Percentiles rank a stretch among this genome's conserved stretches.
These are phyloP conservation scores for Sparus aurata DNA, from an alignment of 2,797 vertebrate genomes.

Conservation along the genomic window DNA sequence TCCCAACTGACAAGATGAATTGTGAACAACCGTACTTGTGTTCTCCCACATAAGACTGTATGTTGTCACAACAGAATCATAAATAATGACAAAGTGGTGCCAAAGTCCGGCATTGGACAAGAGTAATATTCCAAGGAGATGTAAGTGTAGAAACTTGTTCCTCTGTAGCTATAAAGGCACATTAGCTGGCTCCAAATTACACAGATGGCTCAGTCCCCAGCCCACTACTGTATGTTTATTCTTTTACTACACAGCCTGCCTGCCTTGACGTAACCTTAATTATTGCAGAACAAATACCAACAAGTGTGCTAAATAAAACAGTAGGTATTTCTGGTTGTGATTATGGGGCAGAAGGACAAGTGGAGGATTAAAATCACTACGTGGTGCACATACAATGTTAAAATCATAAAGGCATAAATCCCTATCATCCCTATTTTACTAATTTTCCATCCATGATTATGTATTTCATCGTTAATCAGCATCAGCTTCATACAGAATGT, in stretches of 20 bases:
- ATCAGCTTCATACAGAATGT: not conserved
- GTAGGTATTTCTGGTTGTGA: not conserved
- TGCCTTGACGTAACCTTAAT: not conserved
- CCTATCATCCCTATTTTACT: not conserved
- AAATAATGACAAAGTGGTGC: conserved; percentile 32
- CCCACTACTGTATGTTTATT: not conserved
- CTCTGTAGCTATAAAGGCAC: conserved; percentile 15
- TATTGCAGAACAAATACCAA: not conserved
- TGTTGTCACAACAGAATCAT: conserved; percentile 28
- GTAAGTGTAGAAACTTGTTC: conserved; percentile 26
- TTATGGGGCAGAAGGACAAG: conserved; percentile 9
- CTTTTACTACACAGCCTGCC: conserved; percentile 11
- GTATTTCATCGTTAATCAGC: conserved; percentile 14
- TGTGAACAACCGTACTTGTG: conserved; percentile 9
- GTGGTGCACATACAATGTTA: not conserved
- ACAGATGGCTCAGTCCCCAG: conserved; percentile 18
- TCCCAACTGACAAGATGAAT: conserved; percentile 6
- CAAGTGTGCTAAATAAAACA: not conserved
- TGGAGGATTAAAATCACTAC: conserved; percentile 14
- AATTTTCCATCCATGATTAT: not conserved
- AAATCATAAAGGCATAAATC: not conserved
- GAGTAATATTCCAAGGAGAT: conserved; percentile 20
- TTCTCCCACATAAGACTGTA: not conserved
- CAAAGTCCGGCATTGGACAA: conserved; percentile 17
- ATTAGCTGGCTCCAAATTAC: conserved; percentile 20